Conservation (phyloP, 2,888 invertebrate genomes). For the Tetragonula carbonaria region DNA sequence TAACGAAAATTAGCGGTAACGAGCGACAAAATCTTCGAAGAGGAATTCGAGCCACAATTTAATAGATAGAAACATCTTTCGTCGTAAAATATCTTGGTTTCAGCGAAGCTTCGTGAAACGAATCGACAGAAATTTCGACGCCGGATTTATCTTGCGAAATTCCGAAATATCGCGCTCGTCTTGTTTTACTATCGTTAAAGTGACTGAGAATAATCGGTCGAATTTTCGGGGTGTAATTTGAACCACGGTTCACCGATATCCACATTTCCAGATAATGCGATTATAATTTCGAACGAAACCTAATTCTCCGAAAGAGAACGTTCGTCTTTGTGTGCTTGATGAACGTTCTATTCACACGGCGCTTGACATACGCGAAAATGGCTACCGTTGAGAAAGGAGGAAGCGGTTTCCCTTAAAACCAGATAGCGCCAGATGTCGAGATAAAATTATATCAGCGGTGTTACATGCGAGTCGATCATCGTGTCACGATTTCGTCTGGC, state of each 20-base stretch:
- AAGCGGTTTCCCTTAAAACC: neutral
- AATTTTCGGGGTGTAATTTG: neutral
- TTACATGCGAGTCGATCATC: neutral
- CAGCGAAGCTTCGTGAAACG: neutral
- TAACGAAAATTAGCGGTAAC: neutral
- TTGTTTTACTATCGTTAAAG: neutral
- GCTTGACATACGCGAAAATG: neutral
- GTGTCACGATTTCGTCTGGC: conserved; percentile 1
- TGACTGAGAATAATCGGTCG: neutral
- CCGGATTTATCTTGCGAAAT: too few relatives aligned
- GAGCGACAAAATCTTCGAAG: neutral
- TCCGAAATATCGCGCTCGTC: neutral
- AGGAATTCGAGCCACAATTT: neutral
- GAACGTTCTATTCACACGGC: neutral
- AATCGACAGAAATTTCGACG: neutral
- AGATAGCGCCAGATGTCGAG: neutral
- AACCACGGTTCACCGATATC: neutral
- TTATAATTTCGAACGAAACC: too few relatives aligned
- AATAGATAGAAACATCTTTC: neutral
- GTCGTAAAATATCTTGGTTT: neutral
- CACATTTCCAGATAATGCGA: neutral
- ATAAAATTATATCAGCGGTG: conserved; percentile 6
- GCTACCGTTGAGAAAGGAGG: neutral
- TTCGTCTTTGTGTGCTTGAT: neutral
- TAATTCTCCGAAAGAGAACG: too few relatives aligned